phyloP scores from a whole-genome alignment of 2,113 vertebrate species.

The Smithornis capensis region DNA sequence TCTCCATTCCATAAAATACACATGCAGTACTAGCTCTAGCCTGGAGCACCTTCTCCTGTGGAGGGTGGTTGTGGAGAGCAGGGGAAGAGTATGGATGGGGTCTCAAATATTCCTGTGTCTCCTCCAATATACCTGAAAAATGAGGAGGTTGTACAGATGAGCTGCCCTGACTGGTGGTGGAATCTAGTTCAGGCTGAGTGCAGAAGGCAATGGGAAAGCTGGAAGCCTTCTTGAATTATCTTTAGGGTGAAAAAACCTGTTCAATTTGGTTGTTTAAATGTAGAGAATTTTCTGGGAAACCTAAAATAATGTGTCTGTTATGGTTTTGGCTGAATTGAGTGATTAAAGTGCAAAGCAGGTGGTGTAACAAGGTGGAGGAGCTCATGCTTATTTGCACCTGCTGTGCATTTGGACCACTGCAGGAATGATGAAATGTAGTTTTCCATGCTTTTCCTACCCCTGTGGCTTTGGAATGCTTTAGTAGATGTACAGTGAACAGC shows the following conservation, averaged over 20 bases:
- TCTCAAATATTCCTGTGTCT: not conserved
- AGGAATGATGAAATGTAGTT: not conserved
- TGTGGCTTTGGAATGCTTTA: not conserved
- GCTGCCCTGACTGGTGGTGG: not conserved
- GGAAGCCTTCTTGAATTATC: not conserved
- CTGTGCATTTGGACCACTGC: not conserved
- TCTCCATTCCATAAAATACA: not conserved
- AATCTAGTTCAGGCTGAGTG: not conserved
- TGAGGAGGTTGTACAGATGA: fast-evolving
- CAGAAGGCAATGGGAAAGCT: not conserved
- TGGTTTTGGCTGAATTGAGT: not conserved
- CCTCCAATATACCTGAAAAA: not conserved
- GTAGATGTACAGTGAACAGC: not conserved
- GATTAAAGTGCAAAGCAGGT: not conserved
- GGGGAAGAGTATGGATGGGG: not conserved
- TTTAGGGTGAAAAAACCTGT: not conserved
- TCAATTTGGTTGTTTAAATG: not conserved
- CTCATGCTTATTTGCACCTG: not conserved
- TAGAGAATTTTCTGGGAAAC: not conserved
- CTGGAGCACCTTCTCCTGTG: not conserved
- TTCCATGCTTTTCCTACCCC: not conserved
- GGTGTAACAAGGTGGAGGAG: not conserved
- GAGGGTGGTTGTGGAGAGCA: not conserved
- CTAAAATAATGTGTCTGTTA: not conserved
- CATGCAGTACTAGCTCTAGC: not conserved